Conservation (phyloP, 2,797 vertebrate species). For the Oreochromis mossambicus region DNA sequence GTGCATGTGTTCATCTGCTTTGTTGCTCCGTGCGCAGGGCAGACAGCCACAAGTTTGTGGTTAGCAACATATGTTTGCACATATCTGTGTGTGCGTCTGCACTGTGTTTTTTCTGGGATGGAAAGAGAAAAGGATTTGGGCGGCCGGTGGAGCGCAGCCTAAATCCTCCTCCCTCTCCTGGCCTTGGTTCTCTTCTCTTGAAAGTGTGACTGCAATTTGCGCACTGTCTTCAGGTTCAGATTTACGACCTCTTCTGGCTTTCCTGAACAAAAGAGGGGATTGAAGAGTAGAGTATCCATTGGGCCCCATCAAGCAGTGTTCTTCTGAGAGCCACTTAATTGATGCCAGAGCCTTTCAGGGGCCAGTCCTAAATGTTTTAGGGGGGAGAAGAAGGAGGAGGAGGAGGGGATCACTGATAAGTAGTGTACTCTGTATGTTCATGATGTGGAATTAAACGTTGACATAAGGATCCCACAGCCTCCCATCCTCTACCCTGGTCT, state of each 20-base stretch:
- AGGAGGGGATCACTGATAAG: constrained; percentile 41
- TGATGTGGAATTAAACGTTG: constrained; percentile 52
- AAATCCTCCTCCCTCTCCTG: constrained; percentile 55
- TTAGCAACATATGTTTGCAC: constrained; percentile 27
- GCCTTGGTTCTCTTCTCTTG: constrained; percentile 59
- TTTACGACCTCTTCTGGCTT: constrained; percentile 70
- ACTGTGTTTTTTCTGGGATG: background rate
- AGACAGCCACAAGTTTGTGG: constrained; percentile 14
- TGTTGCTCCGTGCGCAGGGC: background rate
- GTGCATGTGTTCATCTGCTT: constrained; percentile 33
- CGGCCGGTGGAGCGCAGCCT: constrained; percentile 34
- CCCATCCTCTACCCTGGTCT: constrained; percentile 25
- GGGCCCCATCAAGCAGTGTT: constrained; percentile 62
- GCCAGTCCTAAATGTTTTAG: constrained; percentile 48
- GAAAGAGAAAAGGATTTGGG: constrained; percentile 49
- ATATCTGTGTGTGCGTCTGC: background rate
- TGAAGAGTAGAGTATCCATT: constrained; percentile 65
- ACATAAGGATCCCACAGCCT: constrained; percentile 43
- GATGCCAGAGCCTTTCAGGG: constrained; percentile 74
- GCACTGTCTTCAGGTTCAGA: constrained; percentile 74
- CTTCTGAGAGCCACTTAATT: constrained; percentile 70
- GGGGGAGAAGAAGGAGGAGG: constrained; percentile 16
- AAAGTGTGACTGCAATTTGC: constrained; percentile 80
- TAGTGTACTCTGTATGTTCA: constrained; percentile 57
- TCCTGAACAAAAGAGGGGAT: constrained; percentile 70